phyloP scores from a whole-genome alignment of 2,113 vertebrate species.

The Oryzias melastigma region DNA sequence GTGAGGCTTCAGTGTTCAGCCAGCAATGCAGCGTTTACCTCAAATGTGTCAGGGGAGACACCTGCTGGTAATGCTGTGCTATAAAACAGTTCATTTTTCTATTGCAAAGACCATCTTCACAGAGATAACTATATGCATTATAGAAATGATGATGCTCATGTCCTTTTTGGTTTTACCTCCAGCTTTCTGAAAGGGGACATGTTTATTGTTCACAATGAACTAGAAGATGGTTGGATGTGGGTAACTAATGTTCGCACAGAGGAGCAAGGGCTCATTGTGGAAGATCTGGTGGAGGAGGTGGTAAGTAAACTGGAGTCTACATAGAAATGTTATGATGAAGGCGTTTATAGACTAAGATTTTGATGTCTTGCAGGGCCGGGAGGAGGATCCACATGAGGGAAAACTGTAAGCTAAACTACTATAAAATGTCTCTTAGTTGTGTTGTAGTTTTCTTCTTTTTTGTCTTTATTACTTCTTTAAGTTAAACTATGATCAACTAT shows the following conservation, averaged over 20 bases:
- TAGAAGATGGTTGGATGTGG: conserved; percentile 99
- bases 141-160: neutral
- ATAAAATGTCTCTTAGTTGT: neutral
- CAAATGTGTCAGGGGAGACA: conserved; percentile 37
- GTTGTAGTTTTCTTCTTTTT: no score
- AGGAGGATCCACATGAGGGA: conserved; percentile 99
- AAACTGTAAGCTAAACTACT: conserved; percentile 88
- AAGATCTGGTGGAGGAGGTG: conserved; percentile 96
- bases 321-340: neutral
- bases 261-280: conserved; percentile 97
- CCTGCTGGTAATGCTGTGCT: conserved; percentile 41
- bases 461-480: no score
- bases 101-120: neutral
- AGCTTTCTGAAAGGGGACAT: conserved; percentile 99
- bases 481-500: no score
- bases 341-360: neutral
- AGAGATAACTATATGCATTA: neutral
- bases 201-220: conserved; percentile 99
- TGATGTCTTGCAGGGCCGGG: conserved; percentile 84
- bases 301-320: conserved; percentile 77
- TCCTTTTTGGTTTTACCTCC: conserved; percentile 32
- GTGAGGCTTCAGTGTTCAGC: conserved; percentile 13
- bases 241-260: conserved; percentile 95
- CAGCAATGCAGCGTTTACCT: conserved; percentile 6
- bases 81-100: conserved; percentile 2